Base-by-base conservation (phyloP, 2,113 vertebrate species). In the Caranx ignobilis region DNA sequence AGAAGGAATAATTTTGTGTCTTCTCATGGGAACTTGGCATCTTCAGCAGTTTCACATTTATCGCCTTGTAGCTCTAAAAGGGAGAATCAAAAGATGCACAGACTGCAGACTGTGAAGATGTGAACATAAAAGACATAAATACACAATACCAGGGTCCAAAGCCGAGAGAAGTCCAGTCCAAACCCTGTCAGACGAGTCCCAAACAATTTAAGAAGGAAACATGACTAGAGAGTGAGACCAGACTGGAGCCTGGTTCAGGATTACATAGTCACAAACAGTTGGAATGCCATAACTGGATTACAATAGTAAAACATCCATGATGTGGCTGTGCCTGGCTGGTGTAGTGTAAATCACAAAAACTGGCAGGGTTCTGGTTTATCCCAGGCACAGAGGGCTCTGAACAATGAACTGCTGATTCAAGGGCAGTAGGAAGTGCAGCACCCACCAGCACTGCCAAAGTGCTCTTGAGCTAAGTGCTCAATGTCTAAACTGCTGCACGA, bases 391-490 rank as follows among this genome's bases (percentile, higher is more conserved):
- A 15, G 66, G 50, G n/a, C 26, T 88, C 48, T 70, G 54, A 74
- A 78, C 54, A 31, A 2, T 32, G 18, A 43, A 47, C 68, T 69
- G 62, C 79, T 73, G 59, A 75, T 64, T 81, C 65, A 65, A 77
- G 31, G 48, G 16, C 39, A 71, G 39, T 13, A 64, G 60, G 71
- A 75, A 71, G 84, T 62, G 57, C 18, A 71, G 66, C 50, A 31
- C 32, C 55, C 52, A 64, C 67, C 21, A 21, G 43, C 19, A 70
- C 50, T 74, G 75, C 80, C 68, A 84, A 76, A 82, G 73, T 82
- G 74, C 82, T 84, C 62, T 70, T 84, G 52, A 76, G 84, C 80
- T 45, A 61, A 77, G 66, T 43, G 50, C 63, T 71, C 45, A 4
- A 16, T 59, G 26, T 37, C 69, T 19, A 39, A 65, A 1, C 32